Evolutionary conservation across 2,797 vertebrate genomes (phyloP).

Genomic region (Eulemur albifrons): DNA sequence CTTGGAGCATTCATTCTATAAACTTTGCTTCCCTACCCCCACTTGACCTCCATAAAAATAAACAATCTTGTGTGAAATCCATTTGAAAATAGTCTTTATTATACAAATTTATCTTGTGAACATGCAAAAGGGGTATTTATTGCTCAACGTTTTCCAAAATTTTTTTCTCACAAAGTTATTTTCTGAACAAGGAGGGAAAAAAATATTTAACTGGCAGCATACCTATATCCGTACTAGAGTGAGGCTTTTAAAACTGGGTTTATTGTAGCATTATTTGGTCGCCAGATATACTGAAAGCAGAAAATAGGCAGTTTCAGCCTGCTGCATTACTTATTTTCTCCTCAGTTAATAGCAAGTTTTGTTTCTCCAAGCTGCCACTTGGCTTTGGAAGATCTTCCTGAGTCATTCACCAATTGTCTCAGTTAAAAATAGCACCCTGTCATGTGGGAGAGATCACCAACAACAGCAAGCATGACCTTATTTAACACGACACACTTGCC

Average conservation of each 20-base stretch:
- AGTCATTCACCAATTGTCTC: constrained; percentile 77
- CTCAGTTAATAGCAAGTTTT: constrained; percentile 43
- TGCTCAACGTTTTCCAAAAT: neutral
- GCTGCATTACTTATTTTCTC: constrained; percentile 19
- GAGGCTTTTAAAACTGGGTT: neutral
- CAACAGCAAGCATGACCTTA: constrained; percentile 65
- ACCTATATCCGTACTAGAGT: neutral
- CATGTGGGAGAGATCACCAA: constrained; percentile 46
- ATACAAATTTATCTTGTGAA: neutral
- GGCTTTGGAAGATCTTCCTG: constrained; percentile 65
- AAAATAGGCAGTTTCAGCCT: neutral
- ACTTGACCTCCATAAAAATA: neutral
- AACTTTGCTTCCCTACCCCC: neutral
- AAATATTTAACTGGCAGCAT: neutral
- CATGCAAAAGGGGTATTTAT: neutral
- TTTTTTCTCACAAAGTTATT: neutral
- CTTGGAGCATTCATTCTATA: neutral
- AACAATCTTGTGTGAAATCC: neutral
- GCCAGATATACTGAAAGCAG: neutral
- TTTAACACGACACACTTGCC: constrained; percentile 31
- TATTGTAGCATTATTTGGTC: neutral
- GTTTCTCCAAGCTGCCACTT: constrained; percentile 46
- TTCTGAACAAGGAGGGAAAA: neutral
- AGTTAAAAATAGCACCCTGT: constrained; percentile 70
- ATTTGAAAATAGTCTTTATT: neutral